Conservation (phyloP, 2,113 vertebrate species). For the Rhea pennata region DNA sequence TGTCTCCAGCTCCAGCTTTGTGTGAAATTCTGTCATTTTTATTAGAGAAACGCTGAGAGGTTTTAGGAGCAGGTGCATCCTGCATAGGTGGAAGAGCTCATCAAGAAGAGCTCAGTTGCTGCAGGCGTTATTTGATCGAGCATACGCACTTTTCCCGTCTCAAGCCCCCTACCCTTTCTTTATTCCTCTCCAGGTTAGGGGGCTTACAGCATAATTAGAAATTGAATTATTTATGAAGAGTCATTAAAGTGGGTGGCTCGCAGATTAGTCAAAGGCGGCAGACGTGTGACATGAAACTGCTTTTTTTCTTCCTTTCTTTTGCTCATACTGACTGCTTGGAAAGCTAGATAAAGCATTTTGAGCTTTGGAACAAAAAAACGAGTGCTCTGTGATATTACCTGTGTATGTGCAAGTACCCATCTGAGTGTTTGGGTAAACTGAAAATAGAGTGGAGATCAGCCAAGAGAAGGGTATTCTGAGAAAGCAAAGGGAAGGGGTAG, state of each 20-base stretch:
- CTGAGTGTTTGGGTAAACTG: slow-evolving; percentile 1
- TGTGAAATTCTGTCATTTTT: not conserved
- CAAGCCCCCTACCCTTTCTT: slow-evolving; percentile 28
- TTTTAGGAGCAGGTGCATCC: slow-evolving; percentile 39
- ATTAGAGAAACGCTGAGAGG: not conserved
- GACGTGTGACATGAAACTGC: slow-evolving; percentile 65
- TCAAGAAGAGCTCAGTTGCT: slow-evolving; percentile 42
- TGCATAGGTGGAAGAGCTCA: not conserved
- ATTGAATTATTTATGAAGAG: slow-evolving; percentile 89
- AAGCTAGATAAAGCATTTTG: slow-evolving; percentile 15
- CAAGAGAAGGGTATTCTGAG: slow-evolving; percentile 13
- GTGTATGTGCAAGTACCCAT: not conserved
- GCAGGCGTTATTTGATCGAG: slow-evolving; percentile 50
- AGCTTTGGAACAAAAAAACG: slow-evolving; percentile 1
- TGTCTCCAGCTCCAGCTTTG: not conserved
- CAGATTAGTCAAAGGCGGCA: slow-evolving; percentile 77
- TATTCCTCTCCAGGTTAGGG: slow-evolving; percentile 72
- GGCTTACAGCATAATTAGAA: slow-evolving; percentile 87
- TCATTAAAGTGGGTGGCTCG: slow-evolving; percentile 77
- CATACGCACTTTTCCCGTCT: not conserved
- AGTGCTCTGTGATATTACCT: not conserved
- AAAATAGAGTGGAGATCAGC: slow-evolving; percentile 42
- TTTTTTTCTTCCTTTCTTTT: slow-evolving; percentile 58
- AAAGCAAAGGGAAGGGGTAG: slow-evolving; percentile 38
- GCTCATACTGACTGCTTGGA: slow-evolving; percentile 4